phyloP scores from a whole-genome alignment of 2,113 vertebrate genomes.

The Pampusana beccarii region DNA sequence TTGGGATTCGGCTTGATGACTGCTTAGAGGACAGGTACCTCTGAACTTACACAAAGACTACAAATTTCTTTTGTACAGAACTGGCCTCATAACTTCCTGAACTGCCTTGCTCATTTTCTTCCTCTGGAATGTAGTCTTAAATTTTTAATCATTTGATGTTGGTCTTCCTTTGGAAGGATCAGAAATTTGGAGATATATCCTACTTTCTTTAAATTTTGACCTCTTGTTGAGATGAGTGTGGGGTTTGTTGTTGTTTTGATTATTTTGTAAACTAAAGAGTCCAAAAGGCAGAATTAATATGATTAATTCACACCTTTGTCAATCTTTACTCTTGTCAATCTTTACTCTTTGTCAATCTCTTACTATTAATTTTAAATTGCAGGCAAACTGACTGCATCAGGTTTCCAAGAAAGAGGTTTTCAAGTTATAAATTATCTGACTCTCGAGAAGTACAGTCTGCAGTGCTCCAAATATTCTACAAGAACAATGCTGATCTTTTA shows the following conservation, averaged over 20 bases:
- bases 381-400: background rate
- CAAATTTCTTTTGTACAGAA: background rate
- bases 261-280: background rate
- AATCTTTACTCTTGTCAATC: too few species aligned
- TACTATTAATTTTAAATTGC: background rate
- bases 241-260: background rate
- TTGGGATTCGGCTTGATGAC: background rate
- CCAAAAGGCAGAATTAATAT: background rate
- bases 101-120: background rate
- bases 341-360: too few species aligned
- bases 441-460: background rate
- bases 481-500: background rate
- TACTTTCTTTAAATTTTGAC: background rate
- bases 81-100: background rate
- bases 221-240: background rate
- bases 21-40: background rate
- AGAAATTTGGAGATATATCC: background rate
- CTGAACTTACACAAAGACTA: background rate
- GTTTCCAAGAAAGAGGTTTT: background rate
- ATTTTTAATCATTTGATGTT: background rate
- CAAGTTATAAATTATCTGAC: background rate
- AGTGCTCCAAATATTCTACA: background rate
- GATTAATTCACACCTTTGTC: background rate
- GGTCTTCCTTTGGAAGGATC: background rate
- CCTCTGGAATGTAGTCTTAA: background rate